A percentile compares a stretch with the other conserved stretches of the same genome.
Conservation (phyloP, 2,113 vertebrate genomes). For the Rynchops niger region DNA sequence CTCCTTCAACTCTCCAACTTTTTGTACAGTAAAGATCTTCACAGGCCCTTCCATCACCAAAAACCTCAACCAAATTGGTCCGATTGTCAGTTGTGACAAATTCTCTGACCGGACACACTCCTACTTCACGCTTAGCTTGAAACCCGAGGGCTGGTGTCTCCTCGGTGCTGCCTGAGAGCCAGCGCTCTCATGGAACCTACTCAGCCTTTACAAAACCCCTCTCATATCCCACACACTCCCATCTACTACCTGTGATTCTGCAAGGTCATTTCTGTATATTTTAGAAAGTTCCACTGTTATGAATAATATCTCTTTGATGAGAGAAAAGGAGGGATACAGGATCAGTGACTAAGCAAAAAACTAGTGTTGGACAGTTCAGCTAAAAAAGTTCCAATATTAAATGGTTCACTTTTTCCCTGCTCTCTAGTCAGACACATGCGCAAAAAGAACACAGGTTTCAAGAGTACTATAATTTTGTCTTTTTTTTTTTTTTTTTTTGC, state of each 20-base stretch:
- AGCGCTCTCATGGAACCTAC: neutral
- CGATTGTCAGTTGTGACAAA: rapidly evolving
- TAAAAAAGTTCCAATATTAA: neutral
- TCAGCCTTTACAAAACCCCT: neutral
- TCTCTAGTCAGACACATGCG: rapidly evolving
- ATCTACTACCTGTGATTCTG: neutral
- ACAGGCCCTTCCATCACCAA: neutral
- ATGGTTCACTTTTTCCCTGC: neutral
- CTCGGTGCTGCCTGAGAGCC: neutral
- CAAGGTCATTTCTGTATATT: too few relatives aligned
- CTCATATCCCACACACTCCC: neutral
- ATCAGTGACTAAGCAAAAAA: neutral
- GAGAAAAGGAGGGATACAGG: neutral
- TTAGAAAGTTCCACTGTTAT: neutral
- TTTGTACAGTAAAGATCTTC: neutral
- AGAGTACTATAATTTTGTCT: neutral
- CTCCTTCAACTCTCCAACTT: neutral
- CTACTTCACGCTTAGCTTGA: neutral
- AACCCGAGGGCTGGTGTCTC: neutral
- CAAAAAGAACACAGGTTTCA: rapidly evolving
- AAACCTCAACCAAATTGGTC: neutral
- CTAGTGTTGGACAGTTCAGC: neutral
- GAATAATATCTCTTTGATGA: neutral
- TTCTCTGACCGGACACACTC: neutral
- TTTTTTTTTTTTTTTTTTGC: neutral